Conservation (phyloP, 2,113 vertebrate genomes). For the Rhea pennata region DNA sequence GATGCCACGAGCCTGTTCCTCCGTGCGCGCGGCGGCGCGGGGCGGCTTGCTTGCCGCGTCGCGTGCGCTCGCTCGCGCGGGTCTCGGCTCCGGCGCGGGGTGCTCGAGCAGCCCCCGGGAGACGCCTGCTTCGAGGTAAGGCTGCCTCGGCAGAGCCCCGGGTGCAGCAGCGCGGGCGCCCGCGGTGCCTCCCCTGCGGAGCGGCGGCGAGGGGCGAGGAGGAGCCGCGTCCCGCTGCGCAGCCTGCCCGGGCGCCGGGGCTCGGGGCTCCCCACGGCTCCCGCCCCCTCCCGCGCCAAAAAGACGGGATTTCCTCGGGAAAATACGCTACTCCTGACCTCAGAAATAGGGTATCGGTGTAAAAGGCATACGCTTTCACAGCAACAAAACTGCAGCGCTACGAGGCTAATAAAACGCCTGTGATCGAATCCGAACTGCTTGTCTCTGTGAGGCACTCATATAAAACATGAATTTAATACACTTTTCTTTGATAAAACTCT, state of each 20-base stretch:
- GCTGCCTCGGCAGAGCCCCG: neutral
- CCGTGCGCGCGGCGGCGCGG: neutral
- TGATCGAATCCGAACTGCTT: constrained; percentile 53
- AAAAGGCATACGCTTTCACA: neutral
- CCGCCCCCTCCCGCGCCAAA: too few species aligned
- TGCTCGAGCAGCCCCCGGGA: neutral
- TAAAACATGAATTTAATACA: constrained; percentile 53
- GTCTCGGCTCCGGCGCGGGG: neutral
- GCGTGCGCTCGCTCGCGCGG: neutral
- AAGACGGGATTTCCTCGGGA: neutral
- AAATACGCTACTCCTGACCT: neutral
- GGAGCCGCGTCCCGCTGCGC: neutral
- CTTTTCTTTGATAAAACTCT: constrained; percentile 45
- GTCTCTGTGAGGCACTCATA: constrained; percentile 28
- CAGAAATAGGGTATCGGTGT: neutral
- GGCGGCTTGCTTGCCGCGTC: neutral
- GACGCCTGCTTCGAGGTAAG: neutral
- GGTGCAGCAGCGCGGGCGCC: neutral
- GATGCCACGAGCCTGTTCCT: neutral
- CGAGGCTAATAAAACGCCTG: constrained; percentile 28
- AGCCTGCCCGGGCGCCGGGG: too few species aligned
- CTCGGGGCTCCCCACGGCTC: too few species aligned
- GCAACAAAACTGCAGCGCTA: neutral
- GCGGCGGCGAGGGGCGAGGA: accelerated
- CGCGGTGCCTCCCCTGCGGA: neutral